Evolutionary conservation across 2,797 vertebrate genomes (phyloP), one percentile per base, ranked within the genome.

Genomic region (Steatocranus sp.): DNA sequence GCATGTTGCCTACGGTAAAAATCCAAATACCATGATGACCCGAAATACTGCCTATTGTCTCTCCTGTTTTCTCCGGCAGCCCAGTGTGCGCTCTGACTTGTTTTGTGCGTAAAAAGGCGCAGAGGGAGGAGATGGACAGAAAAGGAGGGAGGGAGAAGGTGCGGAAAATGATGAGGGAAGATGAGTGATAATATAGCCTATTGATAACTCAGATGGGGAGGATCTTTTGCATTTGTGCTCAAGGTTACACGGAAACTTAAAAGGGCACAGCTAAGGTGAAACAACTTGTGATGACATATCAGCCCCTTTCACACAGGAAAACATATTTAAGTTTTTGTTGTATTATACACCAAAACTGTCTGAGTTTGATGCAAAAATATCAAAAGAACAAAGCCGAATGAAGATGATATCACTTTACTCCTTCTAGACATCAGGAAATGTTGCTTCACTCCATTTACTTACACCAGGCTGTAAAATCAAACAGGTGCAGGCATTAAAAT

Each of bases 51-150:
- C 87, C 92, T 94, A 91, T 93, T 94, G 93, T 94, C 90, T 95
- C 83, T 80, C 78, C 86, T 68, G 81, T 86, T 89, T 86, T 89
- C 88, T 90, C 87, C 84, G 68, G 80, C 87, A 83, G 90, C 77
- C 87, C 88, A 89, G 90, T 88, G 92, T 88, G 92, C 90, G 89
- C 93, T 87, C 92, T 75, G 87, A 85, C 89, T 93, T 93, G 92
- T 93, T 89, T 89, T 88, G 93, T 92, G 92, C 91, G 92, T 93
- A 90, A 94, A 94, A 94, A 90, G 87, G 92, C 86, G 87, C 92
- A 89, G 94, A 94, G 93, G 94, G 94, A 95, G 94, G 93, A 93
- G 94, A 92, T 92, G 92, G 93, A 92, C 85, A 86, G 87, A 88
- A 86, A 88, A 68, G 88, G 89, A 86, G 91, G 93, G 91, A 94